These are phyloP conservation scores for Acanthurus lineatus DNA, from an alignment of 2,797 vertebrate genomes.

Conservation along the genomic window DNA sequence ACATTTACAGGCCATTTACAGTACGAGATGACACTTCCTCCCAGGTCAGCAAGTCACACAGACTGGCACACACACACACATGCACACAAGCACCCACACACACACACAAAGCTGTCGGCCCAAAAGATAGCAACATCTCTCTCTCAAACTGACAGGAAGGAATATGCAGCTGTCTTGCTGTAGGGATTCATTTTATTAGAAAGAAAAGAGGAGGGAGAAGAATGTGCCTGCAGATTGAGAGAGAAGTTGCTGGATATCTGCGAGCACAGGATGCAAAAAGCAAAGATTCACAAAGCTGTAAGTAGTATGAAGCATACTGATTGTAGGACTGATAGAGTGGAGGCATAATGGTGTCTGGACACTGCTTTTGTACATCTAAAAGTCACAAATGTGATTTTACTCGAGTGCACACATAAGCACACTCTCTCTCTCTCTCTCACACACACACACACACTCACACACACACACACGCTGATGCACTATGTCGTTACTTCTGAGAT, in stretches of 20 bases:
- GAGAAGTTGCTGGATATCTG: not conserved
- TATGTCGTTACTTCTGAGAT: constrained; percentile 66
- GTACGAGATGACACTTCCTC: constrained; percentile 45
- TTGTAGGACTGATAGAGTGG: constrained; percentile 22
- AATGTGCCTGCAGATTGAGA: constrained; percentile 3
- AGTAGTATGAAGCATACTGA: constrained; percentile 28
- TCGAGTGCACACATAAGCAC: constrained; percentile 31
- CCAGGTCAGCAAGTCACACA: constrained; percentile 37
- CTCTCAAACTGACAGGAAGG: constrained; percentile 1
- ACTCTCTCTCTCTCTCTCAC: not conserved
- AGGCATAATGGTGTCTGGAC: constrained; percentile 38
- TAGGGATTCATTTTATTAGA: not conserved
- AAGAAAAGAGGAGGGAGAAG: not conserved
- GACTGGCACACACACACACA: constrained; percentile 12
- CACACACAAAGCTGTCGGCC: constrained; percentile 13
- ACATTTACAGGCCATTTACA: constrained; percentile 60
- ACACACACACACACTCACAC: constrained; percentile 20
- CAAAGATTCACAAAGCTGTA: constrained; percentile 17
- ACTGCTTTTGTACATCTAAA: constrained; percentile 52
- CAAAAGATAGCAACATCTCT: constrained; percentile 25
- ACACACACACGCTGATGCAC: constrained; percentile 26
- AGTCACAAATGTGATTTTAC: constrained; percentile 61
- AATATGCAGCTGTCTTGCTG: not conserved
- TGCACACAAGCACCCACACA: constrained; percentile 5
- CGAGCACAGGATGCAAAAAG: constrained; percentile 6